A percentile compares a stretch with the other conserved stretches of the same genome.
phyloP scores from a whole-genome alignment of 2,888 invertebrate species.

The Phaedon cochleariae region DNA sequence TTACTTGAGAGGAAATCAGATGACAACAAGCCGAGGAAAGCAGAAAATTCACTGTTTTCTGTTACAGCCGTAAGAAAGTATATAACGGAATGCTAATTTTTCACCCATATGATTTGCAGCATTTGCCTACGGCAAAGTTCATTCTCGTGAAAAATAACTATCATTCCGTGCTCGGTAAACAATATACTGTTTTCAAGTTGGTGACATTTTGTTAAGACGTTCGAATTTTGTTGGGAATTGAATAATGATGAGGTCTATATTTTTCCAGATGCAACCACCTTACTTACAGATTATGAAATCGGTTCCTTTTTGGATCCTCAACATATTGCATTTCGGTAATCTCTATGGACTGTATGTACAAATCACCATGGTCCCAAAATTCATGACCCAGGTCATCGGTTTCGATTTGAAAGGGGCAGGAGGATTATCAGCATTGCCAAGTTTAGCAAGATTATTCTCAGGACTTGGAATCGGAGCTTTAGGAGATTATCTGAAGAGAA shows the following conservation, averaged over 20 bases:
- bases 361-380: conserved; percentile 44
- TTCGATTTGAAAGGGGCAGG: conserved; percentile 49
- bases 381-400: conserved; percentile 44
- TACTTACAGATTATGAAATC: conserved; percentile 42
- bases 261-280: conserved; percentile 43
- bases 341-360: conserved; percentile 47
- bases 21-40: too few relatives aligned
- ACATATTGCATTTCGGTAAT: conserved; percentile 45
- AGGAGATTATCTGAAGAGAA: conserved; percentile 46
- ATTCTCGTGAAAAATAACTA: too few relatives aligned
- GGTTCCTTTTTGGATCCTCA: conserved; percentile 44
- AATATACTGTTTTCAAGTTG: too few relatives aligned
- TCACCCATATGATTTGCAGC: too few relatives aligned
- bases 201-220: too few relatives aligned
- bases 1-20: too few relatives aligned
- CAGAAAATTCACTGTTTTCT: too few relatives aligned
- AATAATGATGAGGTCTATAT: conserved; percentile 13
- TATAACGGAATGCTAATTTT: too few relatives aligned
- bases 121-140: too few relatives aligned
- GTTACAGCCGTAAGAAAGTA: too few relatives aligned
- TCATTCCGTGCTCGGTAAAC: too few relatives aligned
- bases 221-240: too few relatives aligned
- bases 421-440: conserved; percentile 48
- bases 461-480: conserved; percentile 47
- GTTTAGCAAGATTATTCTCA: conserved; percentile 46